These are phyloP conservation scores for Melinopterus prodromus DNA, from an alignment of 2,888 invertebrate genomes.

Conservation along the genomic window DNA sequence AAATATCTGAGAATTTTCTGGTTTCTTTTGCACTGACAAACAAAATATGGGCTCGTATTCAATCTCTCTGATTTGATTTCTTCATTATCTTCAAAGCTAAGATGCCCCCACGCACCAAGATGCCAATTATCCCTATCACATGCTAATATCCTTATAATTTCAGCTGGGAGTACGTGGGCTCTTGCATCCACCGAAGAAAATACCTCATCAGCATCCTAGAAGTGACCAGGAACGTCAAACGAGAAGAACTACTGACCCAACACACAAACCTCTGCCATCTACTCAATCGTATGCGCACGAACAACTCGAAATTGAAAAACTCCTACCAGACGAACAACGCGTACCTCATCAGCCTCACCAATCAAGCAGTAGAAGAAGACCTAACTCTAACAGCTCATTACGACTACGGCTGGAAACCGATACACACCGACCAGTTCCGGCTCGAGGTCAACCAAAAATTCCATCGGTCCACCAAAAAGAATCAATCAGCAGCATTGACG, in stretches of 20 bases:
- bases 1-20: too few relatives aligned
- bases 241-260: conserved; percentile 9
- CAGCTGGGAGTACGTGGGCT: conserved; percentile 18
- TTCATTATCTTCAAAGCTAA: neutral
- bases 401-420: conserved; percentile 11
- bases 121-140: neutral
- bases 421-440: conserved; percentile 9
- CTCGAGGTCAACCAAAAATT: neutral
- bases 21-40: too few relatives aligned
- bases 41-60: too few relatives aligned
- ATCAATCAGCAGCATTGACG: conserved; percentile 16
- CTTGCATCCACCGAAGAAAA: neutral
- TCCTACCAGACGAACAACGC: conserved; percentile 10
- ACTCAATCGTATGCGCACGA: conserved; percentile 8
- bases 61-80: neutral
- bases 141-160: neutral
- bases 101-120: neutral
- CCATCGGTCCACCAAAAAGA: neutral
- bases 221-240: conserved; percentile 5
- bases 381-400: conserved; percentile 7
- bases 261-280: conserved; percentile 9
- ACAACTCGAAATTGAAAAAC: neutral
- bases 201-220: conserved; percentile 18
- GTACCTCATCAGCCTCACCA: neutral
- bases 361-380: neutral